Conservation (phyloP, 2,797 vertebrate genomes). For the Eremophila alpestris region DNA sequence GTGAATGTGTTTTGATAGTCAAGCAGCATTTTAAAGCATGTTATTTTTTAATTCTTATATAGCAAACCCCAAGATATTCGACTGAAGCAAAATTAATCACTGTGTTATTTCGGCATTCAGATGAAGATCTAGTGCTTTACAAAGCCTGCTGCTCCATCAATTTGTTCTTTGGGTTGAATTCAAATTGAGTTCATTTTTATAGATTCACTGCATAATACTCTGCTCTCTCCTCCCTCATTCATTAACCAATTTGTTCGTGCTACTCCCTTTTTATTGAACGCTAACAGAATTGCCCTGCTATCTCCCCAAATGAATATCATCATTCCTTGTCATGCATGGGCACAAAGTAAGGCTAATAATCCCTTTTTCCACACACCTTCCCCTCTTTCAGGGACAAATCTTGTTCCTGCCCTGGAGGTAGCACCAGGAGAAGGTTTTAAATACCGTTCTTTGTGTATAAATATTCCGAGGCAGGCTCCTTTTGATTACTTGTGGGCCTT, state of each 20-base stretch:
- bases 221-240: constrained; percentile 39
- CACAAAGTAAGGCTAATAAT: neutral
- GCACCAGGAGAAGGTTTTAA: neutral
- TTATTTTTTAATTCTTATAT: constrained; percentile 12
- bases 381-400: neutral
- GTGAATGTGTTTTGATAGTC: constrained; percentile 12
- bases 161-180: constrained; percentile 56
- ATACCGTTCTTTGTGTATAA: neutral
- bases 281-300: neutral
- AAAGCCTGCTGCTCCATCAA: constrained; percentile 48
- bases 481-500: constrained; percentile 9
- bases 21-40: neutral
- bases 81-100: constrained; percentile 14
- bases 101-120: neutral
- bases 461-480: neutral
- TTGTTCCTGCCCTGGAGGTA: neutral
- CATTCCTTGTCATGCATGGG: constrained; percentile 43
- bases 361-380: neutral
- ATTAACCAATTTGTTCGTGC: constrained; percentile 49
- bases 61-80: constrained; percentile 16
- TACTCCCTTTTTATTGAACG: constrained; percentile 36
- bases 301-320: constrained; percentile 44
- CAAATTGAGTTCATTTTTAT: constrained; percentile 64
- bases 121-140: constrained; percentile 51
- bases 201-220: constrained; percentile 24